These are phyloP conservation scores for Sarcophaga bullata DNA, from an alignment of 1,140 invertebrate species.

Conservation along the genomic window DNA sequence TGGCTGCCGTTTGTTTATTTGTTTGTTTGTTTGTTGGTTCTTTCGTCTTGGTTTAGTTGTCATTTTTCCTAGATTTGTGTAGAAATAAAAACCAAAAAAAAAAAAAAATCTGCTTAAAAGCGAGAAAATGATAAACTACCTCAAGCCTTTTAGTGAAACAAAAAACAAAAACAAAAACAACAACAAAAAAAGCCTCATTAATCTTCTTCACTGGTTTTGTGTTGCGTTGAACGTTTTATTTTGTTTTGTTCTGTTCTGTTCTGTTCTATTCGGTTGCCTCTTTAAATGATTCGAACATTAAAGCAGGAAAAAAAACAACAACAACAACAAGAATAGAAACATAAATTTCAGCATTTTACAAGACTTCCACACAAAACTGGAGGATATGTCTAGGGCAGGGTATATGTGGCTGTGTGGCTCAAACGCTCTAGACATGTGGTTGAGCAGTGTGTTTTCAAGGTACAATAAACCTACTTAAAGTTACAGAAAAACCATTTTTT, in stretches of 20 bases:
- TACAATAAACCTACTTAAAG: conserved; percentile 7
- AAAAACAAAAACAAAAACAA: too few species aligned
- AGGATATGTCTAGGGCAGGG: too few species aligned
- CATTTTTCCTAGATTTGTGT: conserved; percentile 17
- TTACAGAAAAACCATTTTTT: background rate
- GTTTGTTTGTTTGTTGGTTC: background rate
- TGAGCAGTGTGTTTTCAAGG: background rate
- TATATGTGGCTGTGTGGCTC: background rate
- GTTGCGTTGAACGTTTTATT: background rate
- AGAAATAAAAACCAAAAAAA: background rate
- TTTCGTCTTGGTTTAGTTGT: background rate
- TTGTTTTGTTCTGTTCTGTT: background rate
- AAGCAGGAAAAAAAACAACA: background rate
- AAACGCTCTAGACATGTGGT: background rate
- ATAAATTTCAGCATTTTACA: background rate
- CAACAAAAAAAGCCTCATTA: conserved; percentile 22
- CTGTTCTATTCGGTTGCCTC: background rate
- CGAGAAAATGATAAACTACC: conserved; percentile 40
- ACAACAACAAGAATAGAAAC: background rate
- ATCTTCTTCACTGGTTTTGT: conserved; percentile 35
- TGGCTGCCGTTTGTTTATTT: too few species aligned
- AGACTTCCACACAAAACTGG: background rate
- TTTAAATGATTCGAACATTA: conserved; percentile 4
- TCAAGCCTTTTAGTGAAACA: background rate
- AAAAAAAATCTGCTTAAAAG: background rate